Base-by-base conservation (phyloP, 2,797 vertebrate genomes). In the Ceyx erithaca region DNA sequence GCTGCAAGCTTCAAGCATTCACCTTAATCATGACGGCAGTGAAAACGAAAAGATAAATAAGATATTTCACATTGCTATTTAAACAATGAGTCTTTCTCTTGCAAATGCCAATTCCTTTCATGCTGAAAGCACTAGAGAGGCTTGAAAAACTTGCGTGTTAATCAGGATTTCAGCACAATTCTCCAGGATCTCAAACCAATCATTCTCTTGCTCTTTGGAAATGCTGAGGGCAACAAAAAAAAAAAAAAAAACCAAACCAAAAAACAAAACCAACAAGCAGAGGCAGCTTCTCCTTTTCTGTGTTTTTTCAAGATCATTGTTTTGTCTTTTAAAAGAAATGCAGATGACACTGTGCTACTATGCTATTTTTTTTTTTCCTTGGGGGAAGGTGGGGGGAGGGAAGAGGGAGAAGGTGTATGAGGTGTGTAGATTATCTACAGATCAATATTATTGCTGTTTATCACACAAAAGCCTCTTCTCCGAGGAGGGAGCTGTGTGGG, bases 31-130 rank as follows among this genome's bases (percentile, higher is more conserved):
- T 26, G 89, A 73, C 91, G 87, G 72, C 84, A 89, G 71, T 46
- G 80, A 79, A 89, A 90, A 92, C 5, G 70, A 69, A 43, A 91
- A 92, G 89, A 93, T 91, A 96, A 96, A 85, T 87, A 95, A 85
- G 70, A 86, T 92, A 85, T 85, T 93, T 92, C 48, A 31, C 75
- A 72, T 63, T 67, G 91, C 94, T 94, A 78, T 93, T 96, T 96
- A 94, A 93, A 96, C 91, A 95, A 92, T 71, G 91, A 85, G 91
- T 93, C 85, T 55, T 46, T 94, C 93, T 91, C 75, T 91, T 92
- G 88, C 85, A 85, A 90, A 88, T 80, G 54, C 63, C 87, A 90
- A 88, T 76, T 73, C 25, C 11, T 93, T 88, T 92, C 93, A 85
- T 14, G 17, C 67, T 87, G 90, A 96, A 96, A 97, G 93, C 55